Evolutionary conservation across 2,888 invertebrate genomes (phyloP).

Genomic region (Cactoblastis cactorum): DNA sequence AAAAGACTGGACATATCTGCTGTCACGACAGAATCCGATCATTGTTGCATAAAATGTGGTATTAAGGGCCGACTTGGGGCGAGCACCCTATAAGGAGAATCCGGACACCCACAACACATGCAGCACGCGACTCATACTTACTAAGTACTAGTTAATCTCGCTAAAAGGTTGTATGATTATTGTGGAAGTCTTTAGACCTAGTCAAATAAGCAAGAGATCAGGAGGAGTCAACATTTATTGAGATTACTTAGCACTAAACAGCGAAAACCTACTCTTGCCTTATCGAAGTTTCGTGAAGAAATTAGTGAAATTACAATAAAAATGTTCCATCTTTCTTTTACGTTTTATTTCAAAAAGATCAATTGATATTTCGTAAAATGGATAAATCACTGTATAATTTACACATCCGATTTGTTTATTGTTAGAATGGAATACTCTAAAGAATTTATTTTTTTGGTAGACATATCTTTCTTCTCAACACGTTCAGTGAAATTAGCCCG

Average conservation of each 20-base stretch:
- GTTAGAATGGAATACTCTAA: not conserved
- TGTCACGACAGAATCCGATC: constrained; percentile 59
- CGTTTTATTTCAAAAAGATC: not conserved
- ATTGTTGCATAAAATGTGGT: constrained; percentile 60
- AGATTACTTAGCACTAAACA: no score
- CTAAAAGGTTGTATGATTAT: no score
- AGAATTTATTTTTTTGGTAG: constrained; percentile 19
- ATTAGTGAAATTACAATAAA: no score
- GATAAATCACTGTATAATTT: not conserved
- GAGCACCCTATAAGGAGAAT: constrained; percentile 40
- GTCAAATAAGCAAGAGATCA: no score
- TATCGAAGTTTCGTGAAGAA: no score
- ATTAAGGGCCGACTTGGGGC: constrained; percentile 42
- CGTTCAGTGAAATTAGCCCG: constrained; percentile 33
- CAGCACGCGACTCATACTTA: constrained; percentile 11
- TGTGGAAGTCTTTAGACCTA: no score
- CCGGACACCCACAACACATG: constrained; percentile 35
- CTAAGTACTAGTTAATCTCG: no score
- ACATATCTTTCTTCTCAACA: constrained; percentile 35
- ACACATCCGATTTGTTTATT: not conserved
- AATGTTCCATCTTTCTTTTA: not conserved
- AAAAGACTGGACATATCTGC: constrained; percentile 54
- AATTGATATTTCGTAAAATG: not conserved
- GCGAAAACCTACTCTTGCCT: no score
- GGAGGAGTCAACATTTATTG: no score